phyloP scores from a whole-genome alignment of 1,140 invertebrate genomes.

The Drosophila ficusphila region DNA sequence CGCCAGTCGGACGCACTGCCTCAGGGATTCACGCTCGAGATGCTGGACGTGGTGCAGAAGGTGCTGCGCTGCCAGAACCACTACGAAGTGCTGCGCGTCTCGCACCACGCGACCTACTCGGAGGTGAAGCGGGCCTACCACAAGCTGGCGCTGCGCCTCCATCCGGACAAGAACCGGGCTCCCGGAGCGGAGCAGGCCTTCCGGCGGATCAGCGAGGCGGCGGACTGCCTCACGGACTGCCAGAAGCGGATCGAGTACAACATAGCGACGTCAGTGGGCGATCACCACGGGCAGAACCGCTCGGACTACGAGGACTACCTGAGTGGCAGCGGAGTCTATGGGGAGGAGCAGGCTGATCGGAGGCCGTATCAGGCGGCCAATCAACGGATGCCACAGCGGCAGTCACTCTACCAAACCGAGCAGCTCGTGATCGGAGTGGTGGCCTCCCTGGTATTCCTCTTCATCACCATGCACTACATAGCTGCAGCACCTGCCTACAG shows the following conservation, averaged over 20 bases:
- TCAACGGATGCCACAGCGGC: constrained; percentile 70
- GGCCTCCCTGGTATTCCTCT: constrained; percentile 87
- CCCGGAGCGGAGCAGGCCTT: constrained; percentile 98
- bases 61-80: constrained; percentile 94
- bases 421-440: constrained; percentile 93
- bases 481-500: constrained; percentile 96
- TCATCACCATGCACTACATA: constrained; percentile 96
- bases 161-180: constrained; percentile 99
- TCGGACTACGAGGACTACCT: background rate
- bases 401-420: constrained; percentile 66
- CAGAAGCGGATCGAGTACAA: constrained; percentile 98
- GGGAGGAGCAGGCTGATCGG: constrained; percentile 8
- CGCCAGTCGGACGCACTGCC: constrained; percentile 53
- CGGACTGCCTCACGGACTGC: constrained; percentile 94
- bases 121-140: constrained; percentile 98
- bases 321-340: background rate
- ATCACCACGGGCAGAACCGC: constrained; percentile 6
- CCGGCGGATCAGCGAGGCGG: constrained; percentile 96
- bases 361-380: constrained; percentile 71
- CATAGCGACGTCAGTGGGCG: constrained; percentile 85
- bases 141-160: constrained; percentile 97
- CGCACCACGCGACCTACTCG: constrained; percentile 95
- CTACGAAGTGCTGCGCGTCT: constrained; percentile 97
- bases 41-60: constrained; percentile 86
- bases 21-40: constrained; percentile 82